A percentile compares a stretch with the other conserved stretches of the same genome.
phyloP scores from a whole-genome alignment of 2,797 vertebrate species.

The Strix occidentalis region DNA sequence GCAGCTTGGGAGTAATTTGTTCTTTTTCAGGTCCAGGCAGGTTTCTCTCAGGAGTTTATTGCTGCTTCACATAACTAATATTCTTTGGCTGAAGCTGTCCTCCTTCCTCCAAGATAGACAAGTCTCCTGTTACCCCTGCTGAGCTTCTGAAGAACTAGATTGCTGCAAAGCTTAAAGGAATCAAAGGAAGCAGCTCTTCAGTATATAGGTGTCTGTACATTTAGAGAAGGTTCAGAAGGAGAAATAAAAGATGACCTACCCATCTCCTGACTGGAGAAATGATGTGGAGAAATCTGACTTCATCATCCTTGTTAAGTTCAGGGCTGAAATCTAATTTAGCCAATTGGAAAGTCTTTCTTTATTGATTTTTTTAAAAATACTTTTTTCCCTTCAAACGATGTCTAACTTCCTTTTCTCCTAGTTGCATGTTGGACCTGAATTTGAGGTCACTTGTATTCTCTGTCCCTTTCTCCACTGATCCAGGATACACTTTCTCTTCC shows the following conservation, averaged over 20 bases:
- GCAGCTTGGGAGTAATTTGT: background rate
- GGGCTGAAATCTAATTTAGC: background rate
- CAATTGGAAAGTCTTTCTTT: background rate
- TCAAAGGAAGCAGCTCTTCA: background rate
- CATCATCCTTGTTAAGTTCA: background rate
- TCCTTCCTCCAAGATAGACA: background rate
- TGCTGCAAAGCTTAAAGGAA: background rate
- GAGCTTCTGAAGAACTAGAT: background rate
- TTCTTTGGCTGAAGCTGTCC: background rate
- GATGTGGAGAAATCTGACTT: background rate
- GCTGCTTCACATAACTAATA: background rate
- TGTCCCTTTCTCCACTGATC: background rate
- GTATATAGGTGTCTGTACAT: background rate
- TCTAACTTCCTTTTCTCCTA: background rate
- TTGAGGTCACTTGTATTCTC: background rate
- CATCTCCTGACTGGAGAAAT: background rate
- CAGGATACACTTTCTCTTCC: background rate
- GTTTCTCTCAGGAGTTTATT: background rate
- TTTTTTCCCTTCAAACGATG: background rate
- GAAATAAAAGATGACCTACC: background rate
- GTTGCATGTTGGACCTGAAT: background rate
- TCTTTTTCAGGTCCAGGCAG: background rate
- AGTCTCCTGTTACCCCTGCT: background rate
- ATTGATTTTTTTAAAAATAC: background rate
- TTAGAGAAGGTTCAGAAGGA: background rate